Percentiles rank a stretch among this genome's conserved stretches.
These are phyloP conservation scores for Drosophila mayri DNA, from an alignment of 1,140 invertebrate species.

Conservation along the genomic window DNA sequence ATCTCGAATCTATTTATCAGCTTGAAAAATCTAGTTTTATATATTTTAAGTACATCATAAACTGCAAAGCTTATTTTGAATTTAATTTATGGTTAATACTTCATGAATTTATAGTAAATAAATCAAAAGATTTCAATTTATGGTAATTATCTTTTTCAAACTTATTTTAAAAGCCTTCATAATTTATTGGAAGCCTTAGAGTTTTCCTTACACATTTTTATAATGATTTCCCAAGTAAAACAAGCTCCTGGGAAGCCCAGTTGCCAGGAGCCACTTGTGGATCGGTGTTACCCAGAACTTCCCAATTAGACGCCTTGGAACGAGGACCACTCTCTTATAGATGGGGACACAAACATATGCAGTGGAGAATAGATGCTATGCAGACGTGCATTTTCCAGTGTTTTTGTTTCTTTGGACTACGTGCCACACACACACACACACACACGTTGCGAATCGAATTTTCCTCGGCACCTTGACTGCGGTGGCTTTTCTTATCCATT, in stretches of 20 bases:
- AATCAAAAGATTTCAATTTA: not conserved
- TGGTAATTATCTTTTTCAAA: no score
- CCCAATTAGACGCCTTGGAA: not conserved
- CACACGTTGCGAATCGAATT: slow-evolving; percentile 24
- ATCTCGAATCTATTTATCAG: not conserved
- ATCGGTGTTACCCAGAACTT: slow-evolving; percentile 1
- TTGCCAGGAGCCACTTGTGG: not conserved
- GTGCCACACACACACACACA: slow-evolving; percentile 33
- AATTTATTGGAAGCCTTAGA: not conserved
- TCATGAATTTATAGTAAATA: not conserved
- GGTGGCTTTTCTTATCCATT: slow-evolving; percentile 21
- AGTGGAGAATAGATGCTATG: slow-evolving; percentile 16
- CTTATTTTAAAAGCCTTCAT: not conserved
- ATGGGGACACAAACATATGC: not conserved
- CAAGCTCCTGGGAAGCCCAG: not conserved
- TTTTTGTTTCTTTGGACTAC: slow-evolving; percentile 16
- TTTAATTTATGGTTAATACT: not conserved
- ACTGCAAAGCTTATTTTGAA: not conserved
- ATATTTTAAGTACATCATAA: no score
- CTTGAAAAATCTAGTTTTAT: not conserved
- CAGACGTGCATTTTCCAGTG: slow-evolving; percentile 24
- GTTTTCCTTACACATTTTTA: not conserved
- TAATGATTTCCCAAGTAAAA: not conserved
- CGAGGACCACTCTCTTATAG: not conserved
- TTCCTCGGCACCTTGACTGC: slow-evolving; percentile 19